phyloP scores from a whole-genome alignment of 2,888 invertebrate genomes.

The Gastrophysa polygoni region DNA sequence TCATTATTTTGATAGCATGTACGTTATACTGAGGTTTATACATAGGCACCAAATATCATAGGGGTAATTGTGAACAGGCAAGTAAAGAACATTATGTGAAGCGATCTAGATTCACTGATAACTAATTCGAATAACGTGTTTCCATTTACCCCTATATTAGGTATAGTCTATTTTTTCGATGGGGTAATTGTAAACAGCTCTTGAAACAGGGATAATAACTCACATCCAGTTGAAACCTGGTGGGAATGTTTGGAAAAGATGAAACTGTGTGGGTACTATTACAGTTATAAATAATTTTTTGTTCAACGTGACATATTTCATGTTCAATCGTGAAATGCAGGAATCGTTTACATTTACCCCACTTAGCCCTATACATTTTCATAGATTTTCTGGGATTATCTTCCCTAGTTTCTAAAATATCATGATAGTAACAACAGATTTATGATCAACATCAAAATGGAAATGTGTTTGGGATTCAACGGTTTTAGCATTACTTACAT shows the following conservation, averaged over 20 bases:
- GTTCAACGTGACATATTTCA: neutral
- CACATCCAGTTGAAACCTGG: neutral
- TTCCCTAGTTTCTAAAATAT: too few relatives aligned
- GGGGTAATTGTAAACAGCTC: constrained; percentile 10
- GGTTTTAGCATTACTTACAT: too few relatives aligned
- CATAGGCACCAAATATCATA: neutral
- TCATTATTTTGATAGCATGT: too few relatives aligned
- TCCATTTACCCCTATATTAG: constrained; percentile 10
- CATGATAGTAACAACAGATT: too few relatives aligned
- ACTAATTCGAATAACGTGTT: neutral
- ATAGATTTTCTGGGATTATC: too few relatives aligned
- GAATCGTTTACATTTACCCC: constrained; percentile 12
- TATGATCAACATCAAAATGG: too few relatives aligned
- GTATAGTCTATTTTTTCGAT: constrained; percentile 5
- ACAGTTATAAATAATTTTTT: constrained; percentile 6
- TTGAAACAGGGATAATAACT: neutral
- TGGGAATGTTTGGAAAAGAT: neutral
- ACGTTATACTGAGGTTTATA: neutral
- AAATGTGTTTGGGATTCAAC: too few relatives aligned
- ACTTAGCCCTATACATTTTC: constrained; percentile 9
- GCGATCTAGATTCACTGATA: constrained; percentile 6
- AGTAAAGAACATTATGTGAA: neutral
- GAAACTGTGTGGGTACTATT: constrained; percentile 3
- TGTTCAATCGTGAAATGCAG: constrained; percentile 8
- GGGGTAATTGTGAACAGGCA: constrained; percentile 1